phyloP scores from a whole-genome alignment of 2,113 vertebrate genomes.

The Carassius gibelio region DNA sequence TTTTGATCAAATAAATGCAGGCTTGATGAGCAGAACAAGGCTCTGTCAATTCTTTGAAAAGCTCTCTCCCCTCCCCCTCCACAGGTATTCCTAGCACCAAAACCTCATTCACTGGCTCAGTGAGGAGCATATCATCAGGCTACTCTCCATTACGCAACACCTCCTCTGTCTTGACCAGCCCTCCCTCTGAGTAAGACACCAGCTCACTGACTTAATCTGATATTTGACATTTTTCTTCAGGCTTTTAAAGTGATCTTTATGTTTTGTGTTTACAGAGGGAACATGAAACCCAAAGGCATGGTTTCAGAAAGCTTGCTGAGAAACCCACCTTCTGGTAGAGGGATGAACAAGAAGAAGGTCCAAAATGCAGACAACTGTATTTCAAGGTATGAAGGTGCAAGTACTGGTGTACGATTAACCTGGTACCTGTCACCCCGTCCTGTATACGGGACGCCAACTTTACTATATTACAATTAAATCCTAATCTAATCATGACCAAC shows the following conservation, averaged over 20 bases:
- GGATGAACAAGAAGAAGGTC: conserved; percentile 83
- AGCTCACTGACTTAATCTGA: neutral
- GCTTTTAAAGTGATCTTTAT: no score
- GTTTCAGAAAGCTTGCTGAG: conserved; percentile 78
- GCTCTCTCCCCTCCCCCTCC: neutral
- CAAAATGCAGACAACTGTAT: conserved; percentile 75
- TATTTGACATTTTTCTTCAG: neutral
- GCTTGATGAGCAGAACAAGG: no score
- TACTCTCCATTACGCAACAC: conserved; percentile 78
- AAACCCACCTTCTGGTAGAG: conserved; percentile 69
- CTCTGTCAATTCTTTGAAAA: neutral
- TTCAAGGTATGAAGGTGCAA: conserved; percentile 64
- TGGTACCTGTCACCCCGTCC: no score
- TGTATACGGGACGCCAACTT: no score
- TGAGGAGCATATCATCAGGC: conserved; percentile 74
- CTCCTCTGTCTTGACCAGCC: conserved; percentile 70
- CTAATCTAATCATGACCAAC: no score
- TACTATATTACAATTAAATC: no score
- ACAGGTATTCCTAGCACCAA: conserved; percentile 82
- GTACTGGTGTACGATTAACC: no score
- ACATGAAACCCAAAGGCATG: conserved; percentile 74
- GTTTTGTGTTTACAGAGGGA: conserved; percentile 56
- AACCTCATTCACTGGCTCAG: conserved; percentile 69
- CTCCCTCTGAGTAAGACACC: conserved; percentile 83
- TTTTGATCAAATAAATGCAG: no score